A percentile compares a stretch with the other conserved stretches of the same genome.
Conservation (phyloP, 2,113 vertebrate genomes). For the Globicephala melas region DNA sequence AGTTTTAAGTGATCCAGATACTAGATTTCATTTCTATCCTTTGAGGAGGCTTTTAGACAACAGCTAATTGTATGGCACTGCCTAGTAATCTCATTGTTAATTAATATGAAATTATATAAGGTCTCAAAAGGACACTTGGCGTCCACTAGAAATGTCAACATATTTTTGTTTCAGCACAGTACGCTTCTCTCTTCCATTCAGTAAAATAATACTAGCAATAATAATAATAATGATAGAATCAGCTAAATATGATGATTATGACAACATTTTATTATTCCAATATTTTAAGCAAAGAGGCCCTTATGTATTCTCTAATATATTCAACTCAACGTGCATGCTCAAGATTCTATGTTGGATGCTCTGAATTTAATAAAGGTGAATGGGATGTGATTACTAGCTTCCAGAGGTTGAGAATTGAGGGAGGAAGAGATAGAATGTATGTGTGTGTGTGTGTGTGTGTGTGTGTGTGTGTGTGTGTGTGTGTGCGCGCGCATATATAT, state of each 20-base stretch:
- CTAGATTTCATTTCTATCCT: not conserved
- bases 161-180: not conserved
- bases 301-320: not conserved
- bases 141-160: not conserved
- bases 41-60: not conserved
- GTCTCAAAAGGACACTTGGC: not conserved
- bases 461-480: not conserved
- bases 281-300: not conserved
- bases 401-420: not conserved
- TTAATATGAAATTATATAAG: not conserved
- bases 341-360: not conserved
- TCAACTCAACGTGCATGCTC: not conserved
- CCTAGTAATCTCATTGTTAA: not conserved
- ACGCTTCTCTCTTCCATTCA: not conserved
- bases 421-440: not conserved
- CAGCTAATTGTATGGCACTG: not conserved
- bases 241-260: not conserved
- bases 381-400: not conserved
- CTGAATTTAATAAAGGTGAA: not conserved
- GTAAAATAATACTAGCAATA: not conserved
- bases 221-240: not conserved
- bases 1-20: not conserved
- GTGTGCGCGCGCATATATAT: accelerated
- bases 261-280: not conserved
- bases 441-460: not conserved